These are phyloP conservation scores for Colletes gigas DNA, from an alignment of 1,140 invertebrate species.

Conservation along the genomic window DNA sequence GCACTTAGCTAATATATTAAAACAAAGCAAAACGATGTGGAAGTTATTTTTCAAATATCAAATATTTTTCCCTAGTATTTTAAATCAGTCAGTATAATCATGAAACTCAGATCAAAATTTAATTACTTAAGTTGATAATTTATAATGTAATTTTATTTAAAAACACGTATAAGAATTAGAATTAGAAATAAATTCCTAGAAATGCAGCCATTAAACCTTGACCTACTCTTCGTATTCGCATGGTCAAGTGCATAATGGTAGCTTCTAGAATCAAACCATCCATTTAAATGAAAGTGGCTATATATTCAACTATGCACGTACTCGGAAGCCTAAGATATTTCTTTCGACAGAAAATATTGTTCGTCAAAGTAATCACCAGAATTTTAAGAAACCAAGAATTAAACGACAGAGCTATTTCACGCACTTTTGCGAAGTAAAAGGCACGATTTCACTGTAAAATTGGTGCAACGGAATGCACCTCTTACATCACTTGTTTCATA, in stretches of 20 bases:
- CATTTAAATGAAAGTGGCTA: constrained; percentile 38
- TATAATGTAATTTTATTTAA: not conserved
- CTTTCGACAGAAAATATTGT: not conserved
- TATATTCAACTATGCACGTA: not conserved
- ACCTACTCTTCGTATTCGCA: constrained; percentile 35
- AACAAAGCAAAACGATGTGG: not conserved
- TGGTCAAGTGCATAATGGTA: constrained; percentile 60
- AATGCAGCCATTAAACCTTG: constrained; percentile 51
- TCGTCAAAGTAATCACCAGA: not conserved
- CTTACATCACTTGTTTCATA: constrained; percentile 23
- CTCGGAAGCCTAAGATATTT: not conserved
- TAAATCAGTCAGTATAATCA: not conserved
- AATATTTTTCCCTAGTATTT: not conserved
- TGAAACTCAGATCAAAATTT: not conserved
- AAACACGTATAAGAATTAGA: not conserved
- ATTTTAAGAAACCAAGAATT: not conserved
- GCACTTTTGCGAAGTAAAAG: constrained; percentile 1
- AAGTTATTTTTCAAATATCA: not conserved
- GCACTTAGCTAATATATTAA: not conserved
- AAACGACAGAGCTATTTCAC: not conserved
- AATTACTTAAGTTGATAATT: not conserved
- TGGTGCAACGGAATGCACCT: constrained; percentile 26
- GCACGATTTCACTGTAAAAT: constrained; percentile 44
- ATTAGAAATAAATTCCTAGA: not conserved
- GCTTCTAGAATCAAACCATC: constrained; percentile 49